Conservation (phyloP, 2,797 vertebrate species). For the Arrhamphus sclerolepis region DNA sequence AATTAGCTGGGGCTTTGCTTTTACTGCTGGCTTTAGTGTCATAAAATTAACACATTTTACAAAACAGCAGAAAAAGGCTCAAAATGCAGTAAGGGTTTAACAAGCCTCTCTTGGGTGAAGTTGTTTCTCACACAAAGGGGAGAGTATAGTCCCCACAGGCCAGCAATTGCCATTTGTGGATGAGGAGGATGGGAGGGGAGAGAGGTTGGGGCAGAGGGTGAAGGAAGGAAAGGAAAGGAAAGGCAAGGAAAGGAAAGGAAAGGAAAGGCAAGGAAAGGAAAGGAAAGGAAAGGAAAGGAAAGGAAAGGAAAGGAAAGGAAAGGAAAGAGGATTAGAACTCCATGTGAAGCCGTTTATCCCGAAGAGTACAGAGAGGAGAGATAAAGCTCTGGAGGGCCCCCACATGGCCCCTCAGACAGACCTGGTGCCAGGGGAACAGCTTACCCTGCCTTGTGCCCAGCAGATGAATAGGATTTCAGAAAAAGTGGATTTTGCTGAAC, state of each 20-base stretch:
- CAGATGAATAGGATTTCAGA: conserved; percentile 81
- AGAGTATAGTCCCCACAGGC: conserved; percentile 58
- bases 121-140: conserved; percentile 55
- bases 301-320: conserved; percentile 29
- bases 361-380: conserved; percentile 76
- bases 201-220: neutral
- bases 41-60: conserved; percentile 81
- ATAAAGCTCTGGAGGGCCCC: conserved; percentile 78
- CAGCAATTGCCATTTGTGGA: conserved; percentile 52
- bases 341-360: conserved; percentile 81
- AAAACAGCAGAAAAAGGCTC: conserved; percentile 67
- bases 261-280: conserved; percentile 36
- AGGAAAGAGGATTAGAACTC: conserved; percentile 74
- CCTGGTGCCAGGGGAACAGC: conserved; percentile 78
- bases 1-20: conserved; percentile 77
- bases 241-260: conserved; percentile 29
- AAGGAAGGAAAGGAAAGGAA: conserved; percentile 35
- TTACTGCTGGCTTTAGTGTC: conserved; percentile 74
- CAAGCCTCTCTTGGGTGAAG: conserved; percentile 71
- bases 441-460: conserved; percentile 78
- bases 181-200: conserved; percentile 3
- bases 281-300: conserved; percentile 36
- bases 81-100: conserved; percentile 70
- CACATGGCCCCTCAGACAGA: conserved; percentile 72
- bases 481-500: conserved; percentile 79